Conservation (phyloP, 2,797 vertebrate genomes). For the Muraenolepis orangiensis region DNA sequence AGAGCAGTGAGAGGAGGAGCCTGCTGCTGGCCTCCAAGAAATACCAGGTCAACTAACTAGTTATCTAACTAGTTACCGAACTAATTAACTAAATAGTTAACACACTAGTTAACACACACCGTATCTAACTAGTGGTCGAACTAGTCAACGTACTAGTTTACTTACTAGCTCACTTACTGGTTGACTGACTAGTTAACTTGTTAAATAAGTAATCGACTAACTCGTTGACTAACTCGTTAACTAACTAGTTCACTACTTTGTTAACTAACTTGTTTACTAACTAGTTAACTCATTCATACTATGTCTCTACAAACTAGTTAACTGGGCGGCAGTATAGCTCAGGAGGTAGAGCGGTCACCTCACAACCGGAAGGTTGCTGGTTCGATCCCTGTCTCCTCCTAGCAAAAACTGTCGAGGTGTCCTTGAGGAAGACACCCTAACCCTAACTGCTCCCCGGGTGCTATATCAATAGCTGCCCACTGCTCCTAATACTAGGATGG, state of each 20-base stretch:
- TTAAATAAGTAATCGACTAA: neutral
- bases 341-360: no score
- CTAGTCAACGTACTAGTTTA: neutral
- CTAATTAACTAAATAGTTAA: neutral
- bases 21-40: slow-evolving; percentile 75
- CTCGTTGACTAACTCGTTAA: neutral
- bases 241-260: neutral
- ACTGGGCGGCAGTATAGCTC: no score
- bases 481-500: no score
- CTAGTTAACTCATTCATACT: neutral
- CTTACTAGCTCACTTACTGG: neutral
- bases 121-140: neutral
- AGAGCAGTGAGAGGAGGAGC: slow-evolving; percentile 66
- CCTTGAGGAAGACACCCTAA: no score
- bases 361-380: no score
- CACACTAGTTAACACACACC: no score
- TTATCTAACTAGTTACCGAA: neutral
- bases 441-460: no score
- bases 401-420: no score
- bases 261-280: neutral
- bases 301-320: neutral
- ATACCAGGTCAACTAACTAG: slow-evolving; percentile 73
- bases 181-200: neutral
- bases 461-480: no score
- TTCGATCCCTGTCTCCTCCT: no score